These are phyloP conservation scores for Tipula unca DNA, from an alignment of 2,888 invertebrate species.

Conservation along the genomic window DNA sequence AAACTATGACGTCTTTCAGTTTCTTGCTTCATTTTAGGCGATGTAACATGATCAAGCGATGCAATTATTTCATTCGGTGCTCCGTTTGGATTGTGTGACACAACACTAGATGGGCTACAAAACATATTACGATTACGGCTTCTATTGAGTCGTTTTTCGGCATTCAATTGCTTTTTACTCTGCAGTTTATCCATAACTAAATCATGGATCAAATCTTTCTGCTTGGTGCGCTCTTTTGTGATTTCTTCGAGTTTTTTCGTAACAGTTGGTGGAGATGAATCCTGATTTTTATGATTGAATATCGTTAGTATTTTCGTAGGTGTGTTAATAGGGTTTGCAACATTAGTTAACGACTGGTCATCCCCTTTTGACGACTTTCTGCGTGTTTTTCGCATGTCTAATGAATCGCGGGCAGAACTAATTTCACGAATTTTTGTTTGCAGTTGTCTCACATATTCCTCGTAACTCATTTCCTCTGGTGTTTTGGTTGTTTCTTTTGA, in stretches of 20 bases:
- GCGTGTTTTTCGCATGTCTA: conserved; percentile 48
- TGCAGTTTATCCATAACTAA: conserved; percentile 72
- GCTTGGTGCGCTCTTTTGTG: conserved; percentile 69
- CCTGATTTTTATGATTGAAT: conserved; percentile 30
- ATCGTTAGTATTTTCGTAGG: conserved; percentile 38
- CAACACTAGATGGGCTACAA: conserved; percentile 29
- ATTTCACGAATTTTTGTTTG: conserved; percentile 62
- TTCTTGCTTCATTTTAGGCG: conserved; percentile 18
- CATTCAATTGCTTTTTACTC: conserved; percentile 55
- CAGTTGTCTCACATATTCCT: conserved; percentile 56
- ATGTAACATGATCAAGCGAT: conserved; percentile 27
- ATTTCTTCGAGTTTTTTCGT: conserved; percentile 65
- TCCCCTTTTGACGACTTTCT: conserved; percentile 46
- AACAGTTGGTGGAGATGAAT: conserved; percentile 47
- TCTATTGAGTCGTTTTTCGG: conserved; percentile 52
- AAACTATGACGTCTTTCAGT: conserved; percentile 9
- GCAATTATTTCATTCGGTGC: conserved; percentile 27
- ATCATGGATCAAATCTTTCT: conserved; percentile 74
- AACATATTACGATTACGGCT: conserved; percentile 45
- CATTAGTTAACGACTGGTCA: conserved; percentile 18
- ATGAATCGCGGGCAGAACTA: conserved; percentile 58
- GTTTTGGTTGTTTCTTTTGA: conserved; percentile 27
- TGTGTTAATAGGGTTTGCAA: conserved; percentile 31
- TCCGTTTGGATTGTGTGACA: conserved; percentile 23
- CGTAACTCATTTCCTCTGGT: conserved; percentile 42